Conservation (phyloP, 2,113 vertebrate genomes). For the Elaphurus davidianus region DNA sequence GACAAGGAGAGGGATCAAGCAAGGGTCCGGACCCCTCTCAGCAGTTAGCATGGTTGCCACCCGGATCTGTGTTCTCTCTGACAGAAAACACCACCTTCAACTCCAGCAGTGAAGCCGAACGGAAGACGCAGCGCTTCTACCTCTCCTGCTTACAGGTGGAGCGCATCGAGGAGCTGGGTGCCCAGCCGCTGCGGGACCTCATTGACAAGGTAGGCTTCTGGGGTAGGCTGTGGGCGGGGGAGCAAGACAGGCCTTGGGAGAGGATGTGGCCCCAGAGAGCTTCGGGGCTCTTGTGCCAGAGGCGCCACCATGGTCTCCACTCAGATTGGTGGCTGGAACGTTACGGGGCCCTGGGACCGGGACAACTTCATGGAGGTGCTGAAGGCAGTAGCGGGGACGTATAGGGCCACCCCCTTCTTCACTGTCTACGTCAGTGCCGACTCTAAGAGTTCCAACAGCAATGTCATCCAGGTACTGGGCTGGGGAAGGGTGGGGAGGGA, state of each 20-base stretch:
- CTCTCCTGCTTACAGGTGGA: conserved; percentile 94
- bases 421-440: conserved; percentile 92
- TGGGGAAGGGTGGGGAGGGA: background rate
- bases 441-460: conserved; percentile 97
- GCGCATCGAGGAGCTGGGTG: conserved; percentile 92
- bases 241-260: background rate
- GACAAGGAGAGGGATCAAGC: background rate
- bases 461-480: conserved; percentile 91
- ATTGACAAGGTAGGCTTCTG: conserved; percentile 89
- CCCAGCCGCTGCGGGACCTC: conserved; percentile 93
- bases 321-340: conserved; percentile 96
- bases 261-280: background rate
- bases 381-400: conserved; percentile 93
- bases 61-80: background rate
- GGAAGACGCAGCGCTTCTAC: conserved; percentile 95
- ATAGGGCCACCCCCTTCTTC: conserved; percentile 94
- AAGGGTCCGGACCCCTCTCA: background rate
- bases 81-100: conserved; percentile 96
- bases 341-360: conserved; percentile 94
- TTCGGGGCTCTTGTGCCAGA: background rate
- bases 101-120: conserved; percentile 95
- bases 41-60: background rate
- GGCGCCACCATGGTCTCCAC: background rate
- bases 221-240: background rate
- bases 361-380: conserved; percentile 96